Base-by-base conservation (phyloP, 1,140 invertebrate species). In the Neodiprion lecontei region DNA sequence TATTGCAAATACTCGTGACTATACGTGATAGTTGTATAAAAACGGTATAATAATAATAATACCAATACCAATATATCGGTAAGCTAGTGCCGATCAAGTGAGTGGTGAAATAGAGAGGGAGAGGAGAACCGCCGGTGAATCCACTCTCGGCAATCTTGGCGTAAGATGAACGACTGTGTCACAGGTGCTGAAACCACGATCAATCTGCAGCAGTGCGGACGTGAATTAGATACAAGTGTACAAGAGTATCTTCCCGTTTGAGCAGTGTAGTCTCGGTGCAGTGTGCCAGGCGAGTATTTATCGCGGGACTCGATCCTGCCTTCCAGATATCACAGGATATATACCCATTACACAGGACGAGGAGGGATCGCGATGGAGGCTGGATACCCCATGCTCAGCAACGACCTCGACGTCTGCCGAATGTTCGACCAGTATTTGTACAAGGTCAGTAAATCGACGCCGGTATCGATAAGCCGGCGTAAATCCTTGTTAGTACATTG, bases 341-440 rank as follows among this genome's bases (percentile, higher is more conserved):
- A 40, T 61, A 61, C 53, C 53, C 53, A 4, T 61, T 67, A 5
- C 83, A 85, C 69, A 87, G 83, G 80, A 87, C 83, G 77, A 77
- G 81, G 72, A 76, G 81, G 72, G 87, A 89, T 82, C 89, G 84
- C 83, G 53, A 91, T 92, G 91, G 91, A 92, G 84, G 90, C 91
- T 76, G 91, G 91, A 79, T 92, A 92, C 82, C 91, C 90, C 85
- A 90, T 91, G 79, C 80, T 87, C 74, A 90, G 89, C 81, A 90
- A 85, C 79, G 92, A 92, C 84, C 88, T 92, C 81, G 92, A 92
- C 82, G 90, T 91, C 74, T 90, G 90, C 88, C 90, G 91, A 83
- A 92, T 92, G 91, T 92, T 92, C 79, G 91, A 92, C 84, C 91
- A 92, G 86, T 92, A 92, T 83, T 86, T 91, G 74, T 92, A 92